These are phyloP conservation scores for Tiaroga cobitis DNA, from an alignment of 2,797 vertebrate species.

Conservation along the genomic window DNA sequence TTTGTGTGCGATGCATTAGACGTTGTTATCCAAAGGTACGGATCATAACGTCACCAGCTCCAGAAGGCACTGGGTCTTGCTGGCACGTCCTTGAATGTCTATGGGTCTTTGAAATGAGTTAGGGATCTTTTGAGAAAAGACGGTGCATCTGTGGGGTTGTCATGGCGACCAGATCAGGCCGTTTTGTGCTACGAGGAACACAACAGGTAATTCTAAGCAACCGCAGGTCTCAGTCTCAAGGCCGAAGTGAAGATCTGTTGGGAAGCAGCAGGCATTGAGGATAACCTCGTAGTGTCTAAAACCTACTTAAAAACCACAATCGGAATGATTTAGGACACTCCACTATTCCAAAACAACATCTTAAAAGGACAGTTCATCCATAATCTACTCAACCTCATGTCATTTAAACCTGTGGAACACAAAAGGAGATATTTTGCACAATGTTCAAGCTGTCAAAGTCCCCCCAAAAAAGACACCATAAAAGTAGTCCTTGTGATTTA, in stretches of 20 bases:
- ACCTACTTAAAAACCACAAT: background rate
- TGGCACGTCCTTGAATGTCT: conserved; percentile 50
- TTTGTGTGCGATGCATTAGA: conserved; percentile 2
- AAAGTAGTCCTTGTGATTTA: background rate
- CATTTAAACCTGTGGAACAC: background rate
- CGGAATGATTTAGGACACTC: conserved; percentile 6
- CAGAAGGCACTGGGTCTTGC: conserved; percentile 40
- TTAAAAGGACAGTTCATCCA: background rate
- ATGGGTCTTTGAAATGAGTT: conserved; percentile 70
- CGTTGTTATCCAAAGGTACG: conserved; percentile 6
- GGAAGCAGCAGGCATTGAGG: conserved; percentile 3
- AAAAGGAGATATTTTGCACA: background rate
- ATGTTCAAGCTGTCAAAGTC: background rate
- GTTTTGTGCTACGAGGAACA: conserved; percentile 74
- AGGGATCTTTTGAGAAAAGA: conserved; percentile 70
- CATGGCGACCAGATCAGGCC: conserved; percentile 74
- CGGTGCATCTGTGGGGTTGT: conserved; percentile 73
- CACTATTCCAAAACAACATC: background rate
- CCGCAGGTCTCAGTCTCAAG: conserved; percentile 67
- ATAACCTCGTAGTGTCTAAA: conserved; percentile 32
- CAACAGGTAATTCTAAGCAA: conserved; percentile 82
- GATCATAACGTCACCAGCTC: conserved; percentile 43
- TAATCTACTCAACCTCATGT: background rate
- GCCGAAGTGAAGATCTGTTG: conserved; percentile 43
- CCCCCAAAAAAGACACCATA: background rate